Evolutionary conservation across 2,888 invertebrate species (phyloP).

Genomic region (Trisateles emortualis): DNA sequence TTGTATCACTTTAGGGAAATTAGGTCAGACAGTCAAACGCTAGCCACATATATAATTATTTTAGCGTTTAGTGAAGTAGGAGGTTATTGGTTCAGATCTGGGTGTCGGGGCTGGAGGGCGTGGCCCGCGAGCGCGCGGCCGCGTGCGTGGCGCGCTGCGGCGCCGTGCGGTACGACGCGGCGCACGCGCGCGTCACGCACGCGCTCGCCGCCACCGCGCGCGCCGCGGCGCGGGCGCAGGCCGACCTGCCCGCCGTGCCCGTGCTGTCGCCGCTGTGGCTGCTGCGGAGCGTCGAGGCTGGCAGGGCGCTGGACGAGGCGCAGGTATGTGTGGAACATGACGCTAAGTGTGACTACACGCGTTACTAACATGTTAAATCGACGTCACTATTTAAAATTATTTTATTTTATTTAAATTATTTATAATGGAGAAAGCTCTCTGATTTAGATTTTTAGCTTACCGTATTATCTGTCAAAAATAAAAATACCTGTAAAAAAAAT

Average conservation of each 20-base stretch:
- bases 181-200: constrained; percentile 92
- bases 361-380: too few relatives aligned
- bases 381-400: too few relatives aligned
- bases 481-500: too few relatives aligned
- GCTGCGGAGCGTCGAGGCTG: constrained; percentile 89
- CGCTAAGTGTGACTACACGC: too few relatives aligned
- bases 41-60: too few relatives aligned
- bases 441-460: too few relatives aligned
- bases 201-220: constrained; percentile 91
- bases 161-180: constrained; percentile 92
- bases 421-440: too few relatives aligned
- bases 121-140: constrained; percentile 70
- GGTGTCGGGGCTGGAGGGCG: constrained; percentile 72
- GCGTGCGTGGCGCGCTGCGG: constrained; percentile 88
- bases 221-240: constrained; percentile 70
- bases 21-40: too few relatives aligned
- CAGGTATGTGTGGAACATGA: constrained; percentile 52
- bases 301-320: constrained; percentile 60
- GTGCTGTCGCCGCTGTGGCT: constrained; percentile 93
- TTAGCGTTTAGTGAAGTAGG: too few relatives aligned
- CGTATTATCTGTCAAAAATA: too few relatives aligned
- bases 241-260: constrained; percentile 91
- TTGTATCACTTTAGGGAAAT: too few relatives aligned
- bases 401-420: too few relatives aligned
- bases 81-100: constrained; percentile 75